These are phyloP conservation scores for Streblospio benedicti DNA, from an alignment of 1,140 invertebrate species.

Conservation along the genomic window DNA sequence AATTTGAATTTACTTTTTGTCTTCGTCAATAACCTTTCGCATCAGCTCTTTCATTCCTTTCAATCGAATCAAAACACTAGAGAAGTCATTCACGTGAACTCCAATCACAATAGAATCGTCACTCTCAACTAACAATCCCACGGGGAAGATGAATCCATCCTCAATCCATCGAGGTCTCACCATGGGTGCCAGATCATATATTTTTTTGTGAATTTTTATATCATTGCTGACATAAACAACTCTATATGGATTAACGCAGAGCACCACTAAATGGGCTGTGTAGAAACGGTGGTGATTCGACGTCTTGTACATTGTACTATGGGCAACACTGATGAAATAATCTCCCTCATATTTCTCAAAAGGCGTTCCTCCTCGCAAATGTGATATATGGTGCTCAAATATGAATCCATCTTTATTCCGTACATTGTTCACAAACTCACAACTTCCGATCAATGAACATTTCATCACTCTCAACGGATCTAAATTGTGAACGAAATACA, in stretches of 20 bases:
- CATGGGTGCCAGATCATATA: slow-evolving; percentile 19
- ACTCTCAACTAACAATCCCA: slow-evolving; percentile 18
- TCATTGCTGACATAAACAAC: slow-evolving; percentile 20
- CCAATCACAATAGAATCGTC: slow-evolving; percentile 17
- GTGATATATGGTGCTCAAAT: slow-evolving; percentile 15
- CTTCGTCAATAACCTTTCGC: slow-evolving; percentile 6
- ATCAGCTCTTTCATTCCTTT: slow-evolving; percentile 9
- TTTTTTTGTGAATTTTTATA: slow-evolving; percentile 14
- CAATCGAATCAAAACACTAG: slow-evolving; percentile 17
- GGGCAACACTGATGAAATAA: slow-evolving; percentile 20
- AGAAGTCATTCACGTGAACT: slow-evolving; percentile 23
- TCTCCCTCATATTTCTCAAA: slow-evolving; percentile 19
- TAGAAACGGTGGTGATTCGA: slow-evolving; percentile 14
- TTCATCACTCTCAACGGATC: slow-evolving; percentile 21
- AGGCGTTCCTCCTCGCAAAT: slow-evolving; percentile 22
- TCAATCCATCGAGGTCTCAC: slow-evolving; percentile 19
- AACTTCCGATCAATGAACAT: slow-evolving; percentile 10
- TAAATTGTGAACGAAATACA: slow-evolving; percentile 22
- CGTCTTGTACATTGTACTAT: slow-evolving; percentile 21
- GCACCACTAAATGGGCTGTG: slow-evolving; percentile 19
- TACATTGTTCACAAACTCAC: slow-evolving; percentile 20
- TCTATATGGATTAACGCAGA: slow-evolving; percentile 13
- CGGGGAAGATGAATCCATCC: slow-evolving; percentile 23
- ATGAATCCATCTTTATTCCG: slow-evolving; percentile 8
- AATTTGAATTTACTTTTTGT: not conserved